Evolutionary conservation across 2,888 invertebrate genomes (phyloP), one percentile per base, ranked within the genome.

Genomic region (Epirrhoe alternata): DNA sequence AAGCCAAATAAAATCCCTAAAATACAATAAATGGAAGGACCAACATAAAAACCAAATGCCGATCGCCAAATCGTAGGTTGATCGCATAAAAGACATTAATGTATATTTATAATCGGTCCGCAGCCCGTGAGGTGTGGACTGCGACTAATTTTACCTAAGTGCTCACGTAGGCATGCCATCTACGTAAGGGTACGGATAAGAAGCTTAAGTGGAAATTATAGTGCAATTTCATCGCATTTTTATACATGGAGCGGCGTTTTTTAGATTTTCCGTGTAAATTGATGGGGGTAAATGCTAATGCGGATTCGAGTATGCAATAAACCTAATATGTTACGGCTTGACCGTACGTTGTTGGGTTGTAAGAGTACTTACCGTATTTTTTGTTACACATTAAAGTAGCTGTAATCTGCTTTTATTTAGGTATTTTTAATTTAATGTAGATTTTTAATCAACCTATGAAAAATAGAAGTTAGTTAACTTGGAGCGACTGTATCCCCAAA

Each of bases 61-160:
- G 52, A 66, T 54, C 49, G 53, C 10, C 31, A 70, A 77, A 72
- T 71, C 68, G 61, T 69, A 73, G 68, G 70, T 56, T 69, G 70
- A 74, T 74, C 66, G 65, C 64, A 69, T 71, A 72, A 70, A 71
- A 67, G 12, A 56, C 51, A 58, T 54, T 49, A 51, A 60, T 64
- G 49, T 60, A 65, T 76, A 80, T 80, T 77, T 78, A 76, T 80
- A 78, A 78, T 74, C 71, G 74, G 74, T 74, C 76, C 70, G 66
- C 69, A 71, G 74, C 67, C 73, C 76, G 74, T 73, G 68, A 76
- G 75, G 76, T 77, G 77, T 74, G 74, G 78, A 73, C 77, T 79
- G 78, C 77, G 79, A 80, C 83, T 82, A 81, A 84, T 83, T 83
- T 82, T 73, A 73, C 74, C 74, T 81, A 84, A 85, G 84, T 85